A percentile compares a stretch with the other conserved stretches of the same genome.
Evolutionary conservation across 2,797 vertebrate genomes (phyloP).

Genomic region (Echeneis naucrates): DNA sequence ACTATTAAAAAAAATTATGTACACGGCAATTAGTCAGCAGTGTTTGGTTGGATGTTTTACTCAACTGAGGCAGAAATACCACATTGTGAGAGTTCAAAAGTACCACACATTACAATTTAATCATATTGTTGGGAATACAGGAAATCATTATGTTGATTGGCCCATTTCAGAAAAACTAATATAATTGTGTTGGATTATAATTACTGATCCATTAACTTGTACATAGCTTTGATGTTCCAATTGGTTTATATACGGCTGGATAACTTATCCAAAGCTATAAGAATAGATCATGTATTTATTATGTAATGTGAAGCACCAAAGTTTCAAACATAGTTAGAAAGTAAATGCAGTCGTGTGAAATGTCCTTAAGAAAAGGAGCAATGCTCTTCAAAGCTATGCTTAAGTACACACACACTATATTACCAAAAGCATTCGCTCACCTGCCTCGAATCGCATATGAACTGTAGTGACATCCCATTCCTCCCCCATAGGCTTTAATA

Average conservation of each 20-base stretch:
- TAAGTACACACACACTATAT: too few relatives aligned
- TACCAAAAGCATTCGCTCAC: too few relatives aligned
- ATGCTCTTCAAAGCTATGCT: too few relatives aligned
- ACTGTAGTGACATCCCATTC: too few relatives aligned
- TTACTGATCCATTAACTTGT: not conserved
- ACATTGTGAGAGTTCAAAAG: not conserved
- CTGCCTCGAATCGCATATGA: too few relatives aligned
- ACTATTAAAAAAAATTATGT: too few relatives aligned
- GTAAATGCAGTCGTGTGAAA: not conserved
- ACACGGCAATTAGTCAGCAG: too few relatives aligned
- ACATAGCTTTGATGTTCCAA: not conserved
- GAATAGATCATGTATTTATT: too few relatives aligned
- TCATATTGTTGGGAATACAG: not conserved
- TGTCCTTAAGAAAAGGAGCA: not conserved
- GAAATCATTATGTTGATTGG: not conserved
- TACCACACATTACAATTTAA: not conserved
- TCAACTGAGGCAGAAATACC: not conserved
- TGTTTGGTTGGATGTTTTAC: not conserved
- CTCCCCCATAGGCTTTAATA: too few relatives aligned
- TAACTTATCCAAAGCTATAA: too few relatives aligned
- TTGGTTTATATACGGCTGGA: not conserved
- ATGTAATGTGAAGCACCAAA: too few relatives aligned
- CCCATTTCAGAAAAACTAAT: not conserved
- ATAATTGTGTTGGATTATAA: not conserved
- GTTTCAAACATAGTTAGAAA: too few relatives aligned